phyloP scores from a whole-genome alignment of 2,888 invertebrate species.

The Xestia xanthographa region DNA sequence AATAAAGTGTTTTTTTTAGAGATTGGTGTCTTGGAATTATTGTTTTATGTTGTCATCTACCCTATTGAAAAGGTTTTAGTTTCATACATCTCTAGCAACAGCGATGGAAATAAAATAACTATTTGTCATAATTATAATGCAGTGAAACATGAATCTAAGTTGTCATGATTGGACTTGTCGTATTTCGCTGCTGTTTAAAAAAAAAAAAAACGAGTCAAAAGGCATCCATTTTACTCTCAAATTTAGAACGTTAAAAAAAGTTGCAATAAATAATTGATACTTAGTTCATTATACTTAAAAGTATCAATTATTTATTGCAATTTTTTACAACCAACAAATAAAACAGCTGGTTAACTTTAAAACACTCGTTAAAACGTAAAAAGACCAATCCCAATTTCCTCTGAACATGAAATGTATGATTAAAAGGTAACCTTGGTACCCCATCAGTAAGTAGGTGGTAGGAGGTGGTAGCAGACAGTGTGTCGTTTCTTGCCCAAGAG shows the following conservation, averaged over 20 bases:
- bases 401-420: constrained; percentile 33
- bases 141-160: neutral
- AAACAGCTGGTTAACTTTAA: constrained; percentile 31
- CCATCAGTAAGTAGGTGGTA: constrained; percentile 5
- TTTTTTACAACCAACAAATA: constrained; percentile 19
- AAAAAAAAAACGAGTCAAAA: neutral
- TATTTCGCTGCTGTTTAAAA: neutral
- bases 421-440: constrained; percentile 38
- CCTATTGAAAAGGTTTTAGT: neutral
- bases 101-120: neutral
- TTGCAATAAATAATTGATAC: too few species aligned
- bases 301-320: constrained; percentile 29
- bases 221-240: neutral
- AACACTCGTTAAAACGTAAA: constrained; percentile 39
- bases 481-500: constrained; percentile 74
- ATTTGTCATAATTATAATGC: neutral
- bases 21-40: too few species aligned
- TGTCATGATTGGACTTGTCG: neutral
- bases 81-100: neutral
- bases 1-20: too few species aligned
- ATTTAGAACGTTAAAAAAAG: neutral
- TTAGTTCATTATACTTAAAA: too few species aligned
- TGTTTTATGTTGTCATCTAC: too few species aligned
- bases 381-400: constrained; percentile 51
- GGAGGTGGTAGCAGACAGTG: constrained; percentile 47